Evolutionary conservation across 1,140 invertebrate genomes (phyloP).

Genomic region (Amphibalanus amphitrite): DNA sequence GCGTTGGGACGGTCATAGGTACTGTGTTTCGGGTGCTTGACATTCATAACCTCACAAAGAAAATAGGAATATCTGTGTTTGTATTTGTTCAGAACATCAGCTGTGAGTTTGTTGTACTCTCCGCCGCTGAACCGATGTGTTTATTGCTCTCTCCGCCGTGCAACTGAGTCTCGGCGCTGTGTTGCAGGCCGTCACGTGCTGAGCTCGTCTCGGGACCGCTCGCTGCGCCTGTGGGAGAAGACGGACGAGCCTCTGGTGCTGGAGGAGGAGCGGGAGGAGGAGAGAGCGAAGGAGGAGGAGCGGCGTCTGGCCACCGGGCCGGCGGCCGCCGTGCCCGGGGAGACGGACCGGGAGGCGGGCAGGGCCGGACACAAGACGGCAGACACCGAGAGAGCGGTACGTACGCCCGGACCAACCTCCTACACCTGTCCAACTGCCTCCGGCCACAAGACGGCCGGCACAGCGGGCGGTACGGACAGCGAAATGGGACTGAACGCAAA

Average conservation of each 20-base stretch:
- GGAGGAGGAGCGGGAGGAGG: constrained; percentile 75
- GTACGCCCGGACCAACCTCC: not conserved
- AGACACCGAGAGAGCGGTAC: constrained; percentile 71
- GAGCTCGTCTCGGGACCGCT: constrained; percentile 72
- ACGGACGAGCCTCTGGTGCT: constrained; percentile 77
- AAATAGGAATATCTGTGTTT: too few relatives aligned
- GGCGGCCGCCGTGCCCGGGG: constrained; percentile 29
- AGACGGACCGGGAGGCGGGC: constrained; percentile 43
- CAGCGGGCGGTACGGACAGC: too few relatives aligned
- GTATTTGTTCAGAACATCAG: too few relatives aligned
- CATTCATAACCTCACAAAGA: too few relatives aligned
- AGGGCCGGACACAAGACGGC: constrained; percentile 77
- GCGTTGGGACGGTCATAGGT: too few relatives aligned
- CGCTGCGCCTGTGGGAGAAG: constrained; percentile 69
- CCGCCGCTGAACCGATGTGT: too few relatives aligned
- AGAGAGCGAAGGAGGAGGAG: constrained; percentile 50
- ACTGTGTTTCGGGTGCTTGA: too few relatives aligned
- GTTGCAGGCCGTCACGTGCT: constrained; percentile 40
- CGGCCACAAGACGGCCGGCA: too few relatives aligned
- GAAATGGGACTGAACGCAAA: too few relatives aligned
- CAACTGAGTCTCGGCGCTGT: too few relatives aligned
- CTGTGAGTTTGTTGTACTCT: too few relatives aligned
- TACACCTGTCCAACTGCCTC: constrained; percentile 1
- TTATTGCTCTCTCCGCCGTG: too few relatives aligned
- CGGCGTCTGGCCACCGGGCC: constrained; percentile 51